These are phyloP conservation scores for Sparus aurata DNA, from an alignment of 2,797 vertebrate genomes.

Conservation along the genomic window DNA sequence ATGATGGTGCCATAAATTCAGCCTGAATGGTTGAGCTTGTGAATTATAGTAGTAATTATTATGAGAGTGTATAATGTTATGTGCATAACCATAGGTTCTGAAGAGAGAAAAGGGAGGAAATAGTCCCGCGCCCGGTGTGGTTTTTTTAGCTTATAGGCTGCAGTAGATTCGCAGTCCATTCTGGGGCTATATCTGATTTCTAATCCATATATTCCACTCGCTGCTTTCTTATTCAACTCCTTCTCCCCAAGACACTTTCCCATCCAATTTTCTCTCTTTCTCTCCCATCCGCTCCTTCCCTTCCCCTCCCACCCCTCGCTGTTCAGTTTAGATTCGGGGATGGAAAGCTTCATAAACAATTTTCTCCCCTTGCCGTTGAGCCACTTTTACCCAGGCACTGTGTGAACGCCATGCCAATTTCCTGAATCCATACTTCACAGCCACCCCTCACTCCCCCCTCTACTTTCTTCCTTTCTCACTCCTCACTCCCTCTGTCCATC, in stretches of 20 bases:
- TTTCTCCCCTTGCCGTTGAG: constrained; percentile 82
- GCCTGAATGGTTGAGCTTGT: constrained; percentile 79
- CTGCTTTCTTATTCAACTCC: constrained; percentile 78
- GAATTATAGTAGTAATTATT: constrained; percentile 82
- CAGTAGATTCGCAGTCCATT: constrained; percentile 72
- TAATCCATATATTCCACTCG: constrained; percentile 81
- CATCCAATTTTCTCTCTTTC: constrained; percentile 82
- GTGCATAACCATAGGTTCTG: constrained; percentile 73
- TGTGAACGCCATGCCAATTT: constrained; percentile 87
- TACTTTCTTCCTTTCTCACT: constrained; percentile 70
- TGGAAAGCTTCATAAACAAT: constrained; percentile 89
- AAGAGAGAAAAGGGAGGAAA: constrained; percentile 63
- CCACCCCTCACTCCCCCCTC: constrained; percentile 44
- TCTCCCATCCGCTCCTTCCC: constrained; percentile 66
- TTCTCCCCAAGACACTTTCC: constrained; percentile 78
- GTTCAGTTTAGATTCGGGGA: constrained; percentile 84
- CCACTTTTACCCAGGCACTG: constrained; percentile 84
- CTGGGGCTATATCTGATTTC: constrained; percentile 78
- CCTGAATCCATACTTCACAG: constrained; percentile 86
- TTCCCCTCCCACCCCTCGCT: constrained; percentile 60
- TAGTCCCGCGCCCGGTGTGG: constrained; percentile 36
- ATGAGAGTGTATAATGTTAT: constrained; percentile 78
- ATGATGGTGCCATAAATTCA: constrained; percentile 78
- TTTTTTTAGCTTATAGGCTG: constrained; percentile 52
- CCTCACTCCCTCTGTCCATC: constrained; percentile 79